Evolutionary conservation across 2,888 invertebrate genomes (phyloP).

Genomic region (Phaedon cochleariae): DNA sequence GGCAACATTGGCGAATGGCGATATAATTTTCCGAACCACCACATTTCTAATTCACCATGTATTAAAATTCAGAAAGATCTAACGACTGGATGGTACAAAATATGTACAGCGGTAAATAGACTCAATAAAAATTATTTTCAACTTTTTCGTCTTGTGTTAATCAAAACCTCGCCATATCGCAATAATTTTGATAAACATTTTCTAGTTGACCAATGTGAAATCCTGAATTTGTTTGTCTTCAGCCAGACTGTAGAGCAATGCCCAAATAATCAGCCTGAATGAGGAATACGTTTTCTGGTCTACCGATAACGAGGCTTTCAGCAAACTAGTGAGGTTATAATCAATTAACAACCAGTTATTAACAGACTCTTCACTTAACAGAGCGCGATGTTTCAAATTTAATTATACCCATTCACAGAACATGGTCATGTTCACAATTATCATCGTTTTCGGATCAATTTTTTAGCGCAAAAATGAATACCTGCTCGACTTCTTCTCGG

Average conservation of each 20-base stretch:
- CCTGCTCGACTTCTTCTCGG: not conserved
- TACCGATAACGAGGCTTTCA: not conserved
- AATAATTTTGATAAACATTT: too few relatives aligned
- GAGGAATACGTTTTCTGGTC: not conserved
- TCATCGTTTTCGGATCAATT: not conserved
- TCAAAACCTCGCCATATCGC: too few relatives aligned
- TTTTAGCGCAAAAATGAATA: slow-evolving; percentile 1
- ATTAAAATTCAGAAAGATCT: too few relatives aligned
- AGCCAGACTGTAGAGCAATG: too few relatives aligned
- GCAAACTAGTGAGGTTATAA: slow-evolving; percentile 1
- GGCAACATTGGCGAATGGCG: too few relatives aligned
- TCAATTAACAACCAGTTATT: not conserved
- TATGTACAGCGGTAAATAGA: too few relatives aligned
- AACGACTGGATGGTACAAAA: too few relatives aligned
- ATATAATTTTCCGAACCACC: too few relatives aligned
- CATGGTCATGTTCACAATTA: not conserved
- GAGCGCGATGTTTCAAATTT: not conserved
- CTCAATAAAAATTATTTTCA: too few relatives aligned
- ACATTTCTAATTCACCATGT: too few relatives aligned
- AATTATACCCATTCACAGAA: not conserved
- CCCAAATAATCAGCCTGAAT: not conserved
- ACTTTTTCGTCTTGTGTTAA: too few relatives aligned
- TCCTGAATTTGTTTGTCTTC: too few relatives aligned
- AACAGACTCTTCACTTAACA: not conserved
- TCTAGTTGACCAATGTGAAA: not conserved